Percentiles rank a stretch among this genome's conserved stretches.
Conservation (phyloP, 2,113 vertebrate genomes). For the Phalacrocorax aristotelis region DNA sequence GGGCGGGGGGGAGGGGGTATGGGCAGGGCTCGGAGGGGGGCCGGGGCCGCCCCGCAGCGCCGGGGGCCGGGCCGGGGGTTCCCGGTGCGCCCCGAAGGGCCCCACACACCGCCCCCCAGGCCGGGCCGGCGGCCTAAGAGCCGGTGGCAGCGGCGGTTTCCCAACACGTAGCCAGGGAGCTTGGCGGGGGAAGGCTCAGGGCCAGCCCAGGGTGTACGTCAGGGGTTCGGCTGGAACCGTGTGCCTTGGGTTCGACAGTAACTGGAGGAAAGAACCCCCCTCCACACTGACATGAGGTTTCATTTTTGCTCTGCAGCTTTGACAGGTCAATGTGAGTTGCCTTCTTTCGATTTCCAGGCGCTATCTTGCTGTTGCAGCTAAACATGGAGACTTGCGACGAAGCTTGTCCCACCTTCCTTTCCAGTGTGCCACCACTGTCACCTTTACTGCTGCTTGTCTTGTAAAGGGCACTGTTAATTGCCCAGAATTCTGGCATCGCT, state of each 20-base stretch:
- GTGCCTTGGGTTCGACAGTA: neutral
- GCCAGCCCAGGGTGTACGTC: accelerated
- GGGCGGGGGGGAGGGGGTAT: too few species aligned
- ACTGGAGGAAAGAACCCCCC: neutral
- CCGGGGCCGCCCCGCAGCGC: too few species aligned
- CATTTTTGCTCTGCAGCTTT: neutral
- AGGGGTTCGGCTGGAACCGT: accelerated
- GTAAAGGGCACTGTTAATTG: neutral
- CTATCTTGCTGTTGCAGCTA: neutral
- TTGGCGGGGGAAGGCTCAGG: accelerated
- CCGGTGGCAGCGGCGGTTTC: too few species aligned
- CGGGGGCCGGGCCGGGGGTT: neutral
- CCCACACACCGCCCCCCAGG: too few species aligned
- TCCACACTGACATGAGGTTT: neutral
- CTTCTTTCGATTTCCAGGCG: neutral
- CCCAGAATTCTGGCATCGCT: neutral
- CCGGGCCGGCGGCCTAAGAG: too few species aligned
- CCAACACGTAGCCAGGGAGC: neutral
- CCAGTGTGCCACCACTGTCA: neutral
- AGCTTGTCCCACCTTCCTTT: neutral
- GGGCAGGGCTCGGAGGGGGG: too few species aligned
- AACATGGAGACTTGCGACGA: neutral
- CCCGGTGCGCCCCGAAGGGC: too few species aligned
- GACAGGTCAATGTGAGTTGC: neutral
- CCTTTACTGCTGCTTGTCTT: neutral